A percentile compares a stretch with the other conserved stretches of the same genome.
Evolutionary conservation across 30 jellyfish, hydroid and myxozoan species (phyloP).

Genomic region (Clytia hemisphaerica): DNA sequence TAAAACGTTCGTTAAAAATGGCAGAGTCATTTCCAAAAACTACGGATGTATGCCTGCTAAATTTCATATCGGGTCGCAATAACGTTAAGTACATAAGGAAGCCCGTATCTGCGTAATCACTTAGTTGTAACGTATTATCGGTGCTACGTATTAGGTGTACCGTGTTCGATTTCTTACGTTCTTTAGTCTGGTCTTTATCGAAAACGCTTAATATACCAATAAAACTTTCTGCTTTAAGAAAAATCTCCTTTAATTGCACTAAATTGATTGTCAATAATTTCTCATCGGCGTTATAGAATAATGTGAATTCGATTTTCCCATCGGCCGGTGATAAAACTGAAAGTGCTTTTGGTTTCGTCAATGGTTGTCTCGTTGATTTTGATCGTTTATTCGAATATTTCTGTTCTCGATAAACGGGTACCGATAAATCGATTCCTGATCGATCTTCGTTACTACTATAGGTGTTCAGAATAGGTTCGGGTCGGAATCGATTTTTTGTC

Average conservation of each 20-base stretch:
- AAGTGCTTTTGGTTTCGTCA: no score
- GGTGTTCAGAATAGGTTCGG: constrained; percentile 11
- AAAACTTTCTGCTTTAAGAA: constrained; percentile 44
- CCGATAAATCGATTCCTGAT: no score
- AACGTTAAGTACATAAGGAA: constrained; percentile 34
- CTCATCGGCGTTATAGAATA: constrained; percentile 18
- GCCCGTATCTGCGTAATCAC: constrained; percentile 41
- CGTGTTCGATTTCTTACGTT: no score
- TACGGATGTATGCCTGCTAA: constrained; percentile 32
- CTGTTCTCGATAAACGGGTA: no score
- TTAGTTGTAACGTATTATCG: constrained; percentile 19
- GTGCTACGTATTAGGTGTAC: constrained; percentile 32
- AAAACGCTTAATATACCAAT: constrained; percentile 11
- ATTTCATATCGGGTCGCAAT: constrained; percentile 40
- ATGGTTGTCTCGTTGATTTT: no score
- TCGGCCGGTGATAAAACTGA: constrained; percentile 32
- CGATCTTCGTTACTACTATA: not conserved
- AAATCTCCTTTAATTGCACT: constrained; percentile 28
- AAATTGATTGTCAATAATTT: constrained; percentile 20
- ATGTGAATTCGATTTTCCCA: constrained; percentile 51
- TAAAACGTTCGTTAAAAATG: constrained; percentile 35
- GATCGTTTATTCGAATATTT: no score
- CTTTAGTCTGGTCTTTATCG: no score
- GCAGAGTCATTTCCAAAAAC: constrained; percentile 33
- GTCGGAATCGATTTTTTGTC: not conserved